Percentiles rank a stretch among this genome's conserved stretches.
These are phyloP conservation scores for Iselma pallidipennis DNA, from an alignment of 2,888 invertebrate species.

Conservation along the genomic window DNA sequence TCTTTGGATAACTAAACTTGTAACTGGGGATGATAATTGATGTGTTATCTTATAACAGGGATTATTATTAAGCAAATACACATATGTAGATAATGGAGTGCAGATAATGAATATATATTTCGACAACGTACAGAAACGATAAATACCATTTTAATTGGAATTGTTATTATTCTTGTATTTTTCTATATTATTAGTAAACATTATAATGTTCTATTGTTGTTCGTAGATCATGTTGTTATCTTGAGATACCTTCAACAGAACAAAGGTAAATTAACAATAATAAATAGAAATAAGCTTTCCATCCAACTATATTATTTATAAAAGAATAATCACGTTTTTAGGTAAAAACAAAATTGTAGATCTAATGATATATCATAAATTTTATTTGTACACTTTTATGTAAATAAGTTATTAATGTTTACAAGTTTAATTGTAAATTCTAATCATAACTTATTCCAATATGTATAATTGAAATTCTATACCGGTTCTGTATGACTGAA, in stretches of 20 bases:
- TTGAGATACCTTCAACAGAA: neutral
- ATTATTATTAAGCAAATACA: slow-evolving; percentile 31
- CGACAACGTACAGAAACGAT: neutral
- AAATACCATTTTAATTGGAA: slow-evolving; percentile 1
- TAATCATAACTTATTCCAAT: neutral
- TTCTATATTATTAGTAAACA: neutral
- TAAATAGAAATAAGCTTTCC: too few species aligned
- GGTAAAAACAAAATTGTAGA: too few species aligned
- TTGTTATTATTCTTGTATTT: neutral
- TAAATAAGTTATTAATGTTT: neutral
- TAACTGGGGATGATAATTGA: slow-evolving; percentile 31
- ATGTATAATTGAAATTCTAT: neutral
- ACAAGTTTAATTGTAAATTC: neutral
- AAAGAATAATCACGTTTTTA: too few species aligned
- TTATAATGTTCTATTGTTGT: neutral
- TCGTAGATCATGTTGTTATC: too few species aligned
- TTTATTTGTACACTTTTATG: neutral
- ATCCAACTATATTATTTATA: too few species aligned
- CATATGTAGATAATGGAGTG: slow-evolving; percentile 25
- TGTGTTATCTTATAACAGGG: slow-evolving; percentile 29
- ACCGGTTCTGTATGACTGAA: neutral
- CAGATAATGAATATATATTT: slow-evolving; percentile 14
- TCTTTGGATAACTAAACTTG: slow-evolving; percentile 27
- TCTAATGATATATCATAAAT: too few species aligned
- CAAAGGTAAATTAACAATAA: neutral